Evolutionary conservation across 2,888 invertebrate species (phyloP).

Genomic region (Sylvicola cinctus): DNA sequence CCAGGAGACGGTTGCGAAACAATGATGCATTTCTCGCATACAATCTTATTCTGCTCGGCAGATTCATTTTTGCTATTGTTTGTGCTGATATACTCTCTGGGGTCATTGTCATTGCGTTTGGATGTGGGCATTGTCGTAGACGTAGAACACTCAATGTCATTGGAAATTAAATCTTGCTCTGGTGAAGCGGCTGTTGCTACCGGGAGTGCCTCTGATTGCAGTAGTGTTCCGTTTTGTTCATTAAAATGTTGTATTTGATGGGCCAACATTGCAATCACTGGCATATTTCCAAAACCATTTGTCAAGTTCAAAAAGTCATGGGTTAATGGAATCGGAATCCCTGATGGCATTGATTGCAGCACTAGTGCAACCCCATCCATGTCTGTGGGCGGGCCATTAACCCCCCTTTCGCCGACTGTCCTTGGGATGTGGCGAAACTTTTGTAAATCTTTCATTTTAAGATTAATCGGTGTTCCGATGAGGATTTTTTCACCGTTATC

Average conservation of each 20-base stretch:
- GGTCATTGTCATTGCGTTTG: too few relatives aligned
- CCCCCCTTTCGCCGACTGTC: too few relatives aligned
- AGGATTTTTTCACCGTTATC: conserved; percentile 19
- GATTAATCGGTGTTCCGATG: conserved; percentile 24
- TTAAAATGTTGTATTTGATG: conserved; percentile 16
- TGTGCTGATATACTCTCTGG: not conserved
- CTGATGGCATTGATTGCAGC: conserved; percentile 16
- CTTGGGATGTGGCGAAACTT: not conserved
- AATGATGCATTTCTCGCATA: not conserved
- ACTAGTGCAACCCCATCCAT: conserved; percentile 21
- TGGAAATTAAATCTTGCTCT: too few relatives aligned
- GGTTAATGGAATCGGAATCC: conserved; percentile 23
- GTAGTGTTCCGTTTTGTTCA: not conserved
- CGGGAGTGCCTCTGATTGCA: too few relatives aligned
- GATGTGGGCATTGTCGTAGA: too few relatives aligned
- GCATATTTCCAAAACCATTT: conserved; percentile 22
- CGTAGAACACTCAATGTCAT: too few relatives aligned
- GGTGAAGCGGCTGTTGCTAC: too few relatives aligned
- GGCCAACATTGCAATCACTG: conserved; percentile 22
- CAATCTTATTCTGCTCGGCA: not conserved
- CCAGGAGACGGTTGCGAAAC: not conserved
- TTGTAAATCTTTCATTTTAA: conserved; percentile 15
- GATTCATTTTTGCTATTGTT: not conserved
- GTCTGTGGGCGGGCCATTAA: conserved; percentile 4
- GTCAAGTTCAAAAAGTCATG: conserved; percentile 22